Percentiles rank a stretch among this genome's conserved stretches.
These are phyloP conservation scores for Glyphotaelius pellucidus DNA, from an alignment of 2,888 invertebrate species.

Conservation along the genomic window DNA sequence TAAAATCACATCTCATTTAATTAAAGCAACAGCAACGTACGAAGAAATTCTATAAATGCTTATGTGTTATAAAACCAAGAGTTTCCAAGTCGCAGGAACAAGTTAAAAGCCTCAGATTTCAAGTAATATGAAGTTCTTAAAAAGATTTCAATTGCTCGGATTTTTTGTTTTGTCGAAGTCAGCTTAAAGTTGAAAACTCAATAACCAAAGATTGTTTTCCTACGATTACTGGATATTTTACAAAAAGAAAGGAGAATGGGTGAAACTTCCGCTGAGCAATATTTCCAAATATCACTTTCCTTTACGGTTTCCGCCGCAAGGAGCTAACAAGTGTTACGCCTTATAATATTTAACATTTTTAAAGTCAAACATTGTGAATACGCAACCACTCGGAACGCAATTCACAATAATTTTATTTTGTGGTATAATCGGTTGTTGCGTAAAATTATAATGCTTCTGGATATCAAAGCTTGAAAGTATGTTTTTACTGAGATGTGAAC, in stretches of 20 bases:
- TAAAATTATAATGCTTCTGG: neutral
- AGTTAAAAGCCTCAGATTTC: neutral
- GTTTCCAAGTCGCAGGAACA: neutral
- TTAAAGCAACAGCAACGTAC: neutral
- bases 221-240: slow-evolving; percentile 12
- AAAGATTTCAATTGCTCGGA: slow-evolving; percentile 10
- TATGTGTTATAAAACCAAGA: neutral
- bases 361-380: neutral
- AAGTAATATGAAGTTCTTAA: neutral
- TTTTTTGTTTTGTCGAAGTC: slow-evolving; percentile 38
- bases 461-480: neutral
- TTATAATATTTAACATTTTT: neutral
- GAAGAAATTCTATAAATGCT: neutral
- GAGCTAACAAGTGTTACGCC: neutral
- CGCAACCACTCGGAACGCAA: neutral
- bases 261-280: neutral
- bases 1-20: neutral
- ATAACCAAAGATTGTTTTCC: slow-evolving; percentile 37
- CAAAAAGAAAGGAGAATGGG: neutral
- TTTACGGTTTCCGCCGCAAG: neutral
- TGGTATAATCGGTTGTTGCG: neutral
- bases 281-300: neutral
- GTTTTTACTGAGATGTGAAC: neutral
- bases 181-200: slow-evolving; percentile 24
- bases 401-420: neutral